Conservation (phyloP, 2,888 invertebrate genomes). For the Caenorhabditis sp. region DNA sequence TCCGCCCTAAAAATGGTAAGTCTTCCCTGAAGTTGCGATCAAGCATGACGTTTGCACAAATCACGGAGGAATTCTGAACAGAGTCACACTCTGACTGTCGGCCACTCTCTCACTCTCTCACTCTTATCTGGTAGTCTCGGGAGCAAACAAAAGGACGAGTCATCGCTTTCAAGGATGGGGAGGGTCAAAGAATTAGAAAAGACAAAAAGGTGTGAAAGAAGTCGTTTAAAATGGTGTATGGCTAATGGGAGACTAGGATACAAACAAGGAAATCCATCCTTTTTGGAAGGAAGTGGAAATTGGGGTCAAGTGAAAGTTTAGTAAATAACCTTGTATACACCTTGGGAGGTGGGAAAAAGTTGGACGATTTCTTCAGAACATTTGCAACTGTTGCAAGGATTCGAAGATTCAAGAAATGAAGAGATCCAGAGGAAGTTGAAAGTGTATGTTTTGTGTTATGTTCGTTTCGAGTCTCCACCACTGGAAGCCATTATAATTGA, state of each 20-base stretch:
- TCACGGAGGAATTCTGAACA: constrained; percentile 51
- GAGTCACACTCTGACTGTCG: constrained; percentile 50
- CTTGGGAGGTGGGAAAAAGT: constrained; percentile 3
- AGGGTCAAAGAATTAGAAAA: constrained; percentile 23
- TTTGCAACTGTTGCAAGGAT: neutral
- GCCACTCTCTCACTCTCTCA: constrained; percentile 33
- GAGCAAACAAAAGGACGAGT: constrained; percentile 50
- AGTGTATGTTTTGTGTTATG: neutral
- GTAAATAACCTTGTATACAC: constrained; percentile 54
- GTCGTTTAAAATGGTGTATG: constrained; percentile 36
- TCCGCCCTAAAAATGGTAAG: constrained; percentile 25
- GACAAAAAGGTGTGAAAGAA: constrained; percentile 22
- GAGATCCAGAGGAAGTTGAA: neutral
- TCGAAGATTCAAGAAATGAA: neutral
- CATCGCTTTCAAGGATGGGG: constrained; percentile 1
- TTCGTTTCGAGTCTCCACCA: constrained; percentile 13
- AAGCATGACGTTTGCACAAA: constrained; percentile 60
- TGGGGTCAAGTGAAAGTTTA: constrained; percentile 63
- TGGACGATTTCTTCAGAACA: neutral
- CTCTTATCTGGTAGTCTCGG: constrained; percentile 23
- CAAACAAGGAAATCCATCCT: constrained; percentile 34
- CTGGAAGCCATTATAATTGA: constrained; percentile 28
- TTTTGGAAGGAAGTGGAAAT: constrained; percentile 40
- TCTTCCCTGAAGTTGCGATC: constrained; percentile 40
- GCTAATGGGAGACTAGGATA: constrained; percentile 28